These are phyloP conservation scores for Coptotermes formosanus DNA, from an alignment of 1,140 invertebrate species.

Conservation along the genomic window DNA sequence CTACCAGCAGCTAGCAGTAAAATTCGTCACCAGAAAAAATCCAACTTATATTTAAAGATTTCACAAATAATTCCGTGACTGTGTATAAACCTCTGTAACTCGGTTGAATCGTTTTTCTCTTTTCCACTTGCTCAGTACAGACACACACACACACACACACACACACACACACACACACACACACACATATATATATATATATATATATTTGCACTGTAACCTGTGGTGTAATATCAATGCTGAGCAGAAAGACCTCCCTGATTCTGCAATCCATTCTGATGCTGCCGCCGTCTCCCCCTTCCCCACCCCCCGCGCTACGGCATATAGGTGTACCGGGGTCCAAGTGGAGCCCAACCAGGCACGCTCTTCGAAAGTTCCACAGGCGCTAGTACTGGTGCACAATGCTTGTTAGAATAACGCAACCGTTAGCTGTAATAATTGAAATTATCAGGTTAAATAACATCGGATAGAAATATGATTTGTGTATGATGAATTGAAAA, in stretches of 20 bases:
- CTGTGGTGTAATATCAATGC: neutral
- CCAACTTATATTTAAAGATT: too few relatives aligned
- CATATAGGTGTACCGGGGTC: neutral
- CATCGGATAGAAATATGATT: too few relatives aligned
- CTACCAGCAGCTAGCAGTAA: too few relatives aligned
- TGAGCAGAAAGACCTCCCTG: neutral
- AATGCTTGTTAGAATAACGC: neutral
- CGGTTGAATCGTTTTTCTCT: neutral
- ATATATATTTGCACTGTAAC: neutral
- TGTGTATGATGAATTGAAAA: too few relatives aligned
- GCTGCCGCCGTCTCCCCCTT: neutral
- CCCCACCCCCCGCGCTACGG: neutral
- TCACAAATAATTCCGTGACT: too few relatives aligned
- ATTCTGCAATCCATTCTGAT: slow-evolving; percentile 16
- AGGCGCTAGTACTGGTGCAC: neutral
- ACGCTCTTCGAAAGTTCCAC: neutral
- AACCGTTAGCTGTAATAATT: neutral
- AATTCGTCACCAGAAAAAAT: too few relatives aligned
- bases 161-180: too few relatives aligned
- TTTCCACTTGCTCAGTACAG: neutral
- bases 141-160: neutral
- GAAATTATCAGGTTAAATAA: too few relatives aligned
- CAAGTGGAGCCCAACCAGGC: neutral
- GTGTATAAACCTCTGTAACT: neutral
- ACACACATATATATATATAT: too few relatives aligned